phyloP scores from a whole-genome alignment of 2,797 vertebrate species.

The Falco peregrinus region DNA sequence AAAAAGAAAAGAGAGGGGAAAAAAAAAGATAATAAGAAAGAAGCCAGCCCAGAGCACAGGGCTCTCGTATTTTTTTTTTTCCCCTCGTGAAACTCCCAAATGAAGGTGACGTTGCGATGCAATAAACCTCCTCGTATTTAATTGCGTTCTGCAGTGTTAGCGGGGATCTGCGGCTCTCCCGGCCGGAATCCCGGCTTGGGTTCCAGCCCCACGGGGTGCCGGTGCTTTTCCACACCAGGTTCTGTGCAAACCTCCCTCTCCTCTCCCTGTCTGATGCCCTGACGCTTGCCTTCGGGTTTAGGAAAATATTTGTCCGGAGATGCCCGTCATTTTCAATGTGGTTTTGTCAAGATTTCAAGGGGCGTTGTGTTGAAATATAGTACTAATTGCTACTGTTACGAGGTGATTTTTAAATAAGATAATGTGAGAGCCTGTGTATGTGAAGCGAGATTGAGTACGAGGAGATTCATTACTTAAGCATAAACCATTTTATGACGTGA shows the following conservation, averaged over 20 bases:
- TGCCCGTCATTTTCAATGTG: background rate
- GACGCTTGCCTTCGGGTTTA: background rate
- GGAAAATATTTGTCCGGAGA: background rate
- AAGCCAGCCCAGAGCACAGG: background rate
- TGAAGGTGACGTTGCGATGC: conserved; percentile 44
- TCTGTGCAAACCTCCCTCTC: background rate
- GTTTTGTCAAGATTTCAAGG: background rate
- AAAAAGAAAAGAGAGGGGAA: accelerated
- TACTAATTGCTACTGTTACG: background rate
- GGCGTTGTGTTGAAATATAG: background rate
- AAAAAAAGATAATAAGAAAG: background rate
- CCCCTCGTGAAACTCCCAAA: conserved; percentile 1
- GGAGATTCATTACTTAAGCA: conserved; percentile 15
- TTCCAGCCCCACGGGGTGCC: background rate
- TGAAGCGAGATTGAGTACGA: background rate
- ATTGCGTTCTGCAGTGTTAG: background rate
- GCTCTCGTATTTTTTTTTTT: background rate
- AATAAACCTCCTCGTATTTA: conserved; percentile 19
- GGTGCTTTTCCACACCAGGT: background rate
- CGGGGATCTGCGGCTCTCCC: background rate
- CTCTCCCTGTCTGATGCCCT: background rate
- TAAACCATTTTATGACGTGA: conserved; percentile 42
- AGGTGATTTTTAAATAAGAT: background rate
- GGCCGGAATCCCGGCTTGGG: background rate
- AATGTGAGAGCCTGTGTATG: background rate